Evolutionary conservation across 2,113 vertebrate species (phyloP), one percentile per base, ranked within the genome.

Genomic region (Heterocephalus glaber): DNA sequence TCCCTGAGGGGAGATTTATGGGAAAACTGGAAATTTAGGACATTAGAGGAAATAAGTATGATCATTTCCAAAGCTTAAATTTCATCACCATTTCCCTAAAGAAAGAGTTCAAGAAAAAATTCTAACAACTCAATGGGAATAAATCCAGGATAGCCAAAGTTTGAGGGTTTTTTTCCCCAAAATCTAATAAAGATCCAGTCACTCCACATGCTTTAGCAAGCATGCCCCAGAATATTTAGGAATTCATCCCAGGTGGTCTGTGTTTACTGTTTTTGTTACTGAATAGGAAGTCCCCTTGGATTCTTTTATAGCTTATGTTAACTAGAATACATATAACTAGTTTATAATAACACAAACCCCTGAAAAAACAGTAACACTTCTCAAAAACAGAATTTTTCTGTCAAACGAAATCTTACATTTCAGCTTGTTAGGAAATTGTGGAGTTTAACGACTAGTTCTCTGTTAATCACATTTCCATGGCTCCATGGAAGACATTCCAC

Each of bases 341-440:
- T 38, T 92, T n/a, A 17, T 68, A 86, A 77, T 76, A 74, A 89
- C 12, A 66, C 12, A 86, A n/a, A 49, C 65, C 11, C 7, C 6
- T 95, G 38, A 85, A 79, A 92, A 92, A 87, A 33, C 30, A 68
- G 14, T 58, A 92, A 47, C 9, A 77, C 16, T 94, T 96, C 28
- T 94, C 85, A 35, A 94, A 90, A 86, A 20, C 11, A 90, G 54
- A 66, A 49, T 89, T 97, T 96, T 35, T 35, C 47, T 72, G 17
- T n/a, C n/a, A n/a, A n/a, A 35, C 54, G 38, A 80, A 66, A n/a
- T 28, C 38, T 72, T 90, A 38, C 19, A 83, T 90, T 80, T 91
- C 33, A 95, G 19, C 84, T 77, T 3, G 0, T 56, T 76, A 86
- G 68, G 28, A 93, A 11, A 63, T 28, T 3, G 41, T 72, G 68